Conservation (phyloP, 2,797 vertebrate genomes). For the Harpagifer antarcticus region DNA sequence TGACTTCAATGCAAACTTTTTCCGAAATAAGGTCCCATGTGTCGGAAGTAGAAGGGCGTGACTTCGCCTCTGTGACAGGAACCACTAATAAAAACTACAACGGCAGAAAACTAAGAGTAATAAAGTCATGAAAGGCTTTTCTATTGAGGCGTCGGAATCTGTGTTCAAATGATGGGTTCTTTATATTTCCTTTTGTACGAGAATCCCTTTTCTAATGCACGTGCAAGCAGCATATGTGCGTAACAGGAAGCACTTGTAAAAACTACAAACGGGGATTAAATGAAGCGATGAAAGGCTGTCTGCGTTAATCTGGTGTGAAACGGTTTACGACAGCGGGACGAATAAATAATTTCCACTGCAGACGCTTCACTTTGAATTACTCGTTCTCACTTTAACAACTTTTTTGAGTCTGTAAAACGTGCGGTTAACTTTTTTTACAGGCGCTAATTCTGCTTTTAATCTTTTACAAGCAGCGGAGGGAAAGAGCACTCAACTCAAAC, state of each 20-base stretch:
- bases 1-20: too few species aligned
- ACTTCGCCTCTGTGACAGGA: too few species aligned
- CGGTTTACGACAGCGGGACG: conserved; percentile 52
- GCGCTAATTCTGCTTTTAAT: conserved; percentile 68
- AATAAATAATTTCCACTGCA: conserved; percentile 67
- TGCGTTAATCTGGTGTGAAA: conserved; percentile 56
- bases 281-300: conserved; percentile 42
- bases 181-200: too few species aligned
- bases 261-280: conserved; percentile 23
- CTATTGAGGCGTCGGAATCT: too few species aligned
- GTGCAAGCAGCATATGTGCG: too few species aligned
- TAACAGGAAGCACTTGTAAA: conserved; percentile 50
- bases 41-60: too few species aligned
- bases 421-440: conserved; percentile 49
- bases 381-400: conserved; percentile 49
- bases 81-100: too few species aligned
- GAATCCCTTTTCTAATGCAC: too few species aligned
- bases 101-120: too few species aligned
- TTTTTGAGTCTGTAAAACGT: conserved; percentile 49
- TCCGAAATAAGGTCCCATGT: too few species aligned
- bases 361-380: conserved; percentile 49
- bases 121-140: too few species aligned
- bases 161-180: too few species aligned
- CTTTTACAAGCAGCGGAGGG: conserved; percentile 62
- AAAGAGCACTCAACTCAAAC: neutral